Evolutionary conservation across 1,140 invertebrate genomes (phyloP).

Genomic region (Meloidogyne chitwoodi): DNA sequence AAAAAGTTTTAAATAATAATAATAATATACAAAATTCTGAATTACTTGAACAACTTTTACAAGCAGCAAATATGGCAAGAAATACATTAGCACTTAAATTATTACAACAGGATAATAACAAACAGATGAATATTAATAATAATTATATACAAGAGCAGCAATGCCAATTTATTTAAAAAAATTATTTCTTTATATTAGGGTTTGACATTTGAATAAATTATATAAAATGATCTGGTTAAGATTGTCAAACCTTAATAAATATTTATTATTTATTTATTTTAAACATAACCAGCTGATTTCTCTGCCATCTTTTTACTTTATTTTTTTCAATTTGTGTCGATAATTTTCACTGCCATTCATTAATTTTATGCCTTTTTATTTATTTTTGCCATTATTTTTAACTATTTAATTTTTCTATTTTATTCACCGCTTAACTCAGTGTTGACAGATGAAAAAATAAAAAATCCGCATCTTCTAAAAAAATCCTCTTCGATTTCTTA

Average conservation of each 20-base stretch:
- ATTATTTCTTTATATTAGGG: too few species aligned
- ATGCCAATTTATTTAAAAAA: not conserved
- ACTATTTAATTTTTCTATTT: not conserved
- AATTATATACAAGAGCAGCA: not conserved
- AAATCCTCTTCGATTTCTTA: too few species aligned
- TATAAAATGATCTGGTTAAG: too few species aligned
- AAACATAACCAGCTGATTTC: not conserved
- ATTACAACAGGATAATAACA: not conserved
- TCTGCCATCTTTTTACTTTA: not conserved
- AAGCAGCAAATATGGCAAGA: not conserved
- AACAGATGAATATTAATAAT: not conserved
- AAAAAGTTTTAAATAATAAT: not conserved
- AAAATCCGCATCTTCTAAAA: too few species aligned
- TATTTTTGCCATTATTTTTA: not conserved
- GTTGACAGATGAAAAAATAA: too few species aligned
- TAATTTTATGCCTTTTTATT: not conserved
- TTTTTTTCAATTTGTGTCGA: not conserved
- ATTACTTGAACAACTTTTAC: conserved; percentile 1
- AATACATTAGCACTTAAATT: not conserved
- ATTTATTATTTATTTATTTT: not conserved
- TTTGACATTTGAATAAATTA: too few species aligned
- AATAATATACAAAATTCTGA: not conserved
- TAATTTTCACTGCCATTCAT: not conserved
- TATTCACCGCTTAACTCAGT: not conserved
- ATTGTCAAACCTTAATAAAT: too few species aligned